Base-by-base conservation (phyloP, 2,797 vertebrate genomes). In the Oreortyx pictus region DNA sequence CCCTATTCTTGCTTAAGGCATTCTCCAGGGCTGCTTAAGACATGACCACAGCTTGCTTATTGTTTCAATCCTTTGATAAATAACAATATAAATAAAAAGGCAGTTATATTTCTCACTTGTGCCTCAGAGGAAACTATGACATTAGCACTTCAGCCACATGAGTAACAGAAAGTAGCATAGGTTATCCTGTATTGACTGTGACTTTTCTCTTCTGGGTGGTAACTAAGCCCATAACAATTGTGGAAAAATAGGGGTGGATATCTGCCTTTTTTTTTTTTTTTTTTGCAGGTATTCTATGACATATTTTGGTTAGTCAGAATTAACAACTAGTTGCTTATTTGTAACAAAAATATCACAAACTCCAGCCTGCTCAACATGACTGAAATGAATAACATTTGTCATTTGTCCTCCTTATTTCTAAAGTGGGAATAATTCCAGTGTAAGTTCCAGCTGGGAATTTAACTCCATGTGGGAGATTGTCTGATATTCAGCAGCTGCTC, bases 401-500 rank as follows among this genome's bases (percentile, higher is more conserved):
- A 35, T 66, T 95, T 79, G 14, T n/a, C 6, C 33, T 82, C 14
- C 39, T 70, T 43, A 73, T 37, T 9, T 12, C 6, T 12, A 43
- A 72, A 54, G 31, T 41, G 49, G 75, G 18, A 64, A 47, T 16
- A 82, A 33, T 33, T 85, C 10, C 18, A 50, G 44, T 54, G 57
- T 31, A 74, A 41, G 15, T 87, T 93, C 56, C 73, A 89, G 72
- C 57, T 77, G 62, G 33, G 56, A 46, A 65, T 77, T 80, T 61
- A 89, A 75, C 0, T 1, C 82, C 57, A 12, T 68, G 65, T 31
- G 61, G 61, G 87, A 93, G 19, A 29, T 33, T 71, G 37, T 16
- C 78, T 89, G 68, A 90, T 83, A 82, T 93, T 44, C 82, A 88
- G 60, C 87, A 92, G 75, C 90, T 90, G 77, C 86, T 90, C 67